A percentile compares a stretch with the other conserved stretches of the same genome.
phyloP scores from a whole-genome alignment of 1,140 invertebrate genomes.

The Diorhabda elongata region DNA sequence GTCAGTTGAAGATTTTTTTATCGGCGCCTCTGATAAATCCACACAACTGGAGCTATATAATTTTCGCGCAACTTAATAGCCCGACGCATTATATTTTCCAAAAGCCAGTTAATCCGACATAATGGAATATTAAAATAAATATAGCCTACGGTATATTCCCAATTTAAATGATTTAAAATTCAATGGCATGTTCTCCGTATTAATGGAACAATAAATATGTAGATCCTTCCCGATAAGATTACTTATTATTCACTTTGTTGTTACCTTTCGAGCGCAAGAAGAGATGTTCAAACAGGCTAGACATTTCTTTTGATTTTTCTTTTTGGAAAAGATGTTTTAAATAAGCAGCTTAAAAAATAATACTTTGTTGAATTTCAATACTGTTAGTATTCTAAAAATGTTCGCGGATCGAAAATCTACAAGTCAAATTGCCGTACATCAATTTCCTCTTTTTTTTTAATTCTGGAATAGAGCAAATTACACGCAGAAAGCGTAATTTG shows the following conservation, averaged over 20 bases:
- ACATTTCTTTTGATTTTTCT: conserved; percentile 5
- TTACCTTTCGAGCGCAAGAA: conserved; percentile 10
- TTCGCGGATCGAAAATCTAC: neutral
- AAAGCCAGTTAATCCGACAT: conserved; percentile 23
- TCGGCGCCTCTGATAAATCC: neutral
- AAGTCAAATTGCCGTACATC: neutral
- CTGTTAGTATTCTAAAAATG: neutral
- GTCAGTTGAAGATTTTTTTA: neutral
- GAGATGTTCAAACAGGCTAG: conserved; percentile 8
- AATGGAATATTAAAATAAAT: conserved; percentile 35
- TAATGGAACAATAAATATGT: conserved; percentile 42
- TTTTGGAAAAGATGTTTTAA: conserved; percentile 1
- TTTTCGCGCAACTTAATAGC: neutral
- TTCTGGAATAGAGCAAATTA: too few relatives aligned
- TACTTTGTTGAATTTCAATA: neutral
- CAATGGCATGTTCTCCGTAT: conserved; percentile 37
- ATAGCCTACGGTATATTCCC: conserved; percentile 23
- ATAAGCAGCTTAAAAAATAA: neutral
- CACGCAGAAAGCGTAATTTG: too few relatives aligned
- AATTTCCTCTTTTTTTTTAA: too few relatives aligned
- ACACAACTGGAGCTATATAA: neutral
- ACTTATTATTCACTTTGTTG: conserved; percentile 17
- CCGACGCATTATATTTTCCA: neutral
- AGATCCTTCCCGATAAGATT: conserved; percentile 22
- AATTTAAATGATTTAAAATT: conserved; percentile 44